Percentiles rank a stretch among this genome's conserved stretches.
Evolutionary conservation across 2,113 vertebrate species (phyloP).

Genomic region (Capreolus pygargus): DNA sequence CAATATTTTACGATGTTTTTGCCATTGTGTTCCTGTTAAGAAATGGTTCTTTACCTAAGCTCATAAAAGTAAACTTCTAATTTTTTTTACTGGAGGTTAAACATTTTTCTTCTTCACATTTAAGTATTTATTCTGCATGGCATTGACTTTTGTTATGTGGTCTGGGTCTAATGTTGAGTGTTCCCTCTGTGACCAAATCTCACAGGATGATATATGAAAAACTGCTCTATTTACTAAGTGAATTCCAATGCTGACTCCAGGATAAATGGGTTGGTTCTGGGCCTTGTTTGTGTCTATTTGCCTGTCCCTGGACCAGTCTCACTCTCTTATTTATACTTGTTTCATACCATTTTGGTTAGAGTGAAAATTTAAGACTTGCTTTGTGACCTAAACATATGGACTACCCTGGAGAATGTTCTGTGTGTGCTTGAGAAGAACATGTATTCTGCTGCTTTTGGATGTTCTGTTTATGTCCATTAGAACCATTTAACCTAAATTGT

Average conservation of each 20-base stretch:
- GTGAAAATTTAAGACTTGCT: neutral
- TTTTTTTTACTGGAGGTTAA: neutral
- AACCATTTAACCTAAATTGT: neutral
- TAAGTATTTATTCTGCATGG: neutral
- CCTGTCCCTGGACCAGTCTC: neutral
- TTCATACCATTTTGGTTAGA: neutral
- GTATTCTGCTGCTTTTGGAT: neutral
- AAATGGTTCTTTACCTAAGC: neutral
- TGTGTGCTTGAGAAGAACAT: neutral
- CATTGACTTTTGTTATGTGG: neutral
- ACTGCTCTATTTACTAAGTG: neutral
- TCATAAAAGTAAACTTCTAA: neutral
- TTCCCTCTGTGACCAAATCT: neutral
- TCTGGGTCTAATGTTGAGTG: neutral
- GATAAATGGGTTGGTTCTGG: neutral
- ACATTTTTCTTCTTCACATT: neutral
- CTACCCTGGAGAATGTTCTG: neutral
- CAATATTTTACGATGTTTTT: neutral
- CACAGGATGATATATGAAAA: neutral
- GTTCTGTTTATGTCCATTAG: neutral
- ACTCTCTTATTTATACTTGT: neutral
- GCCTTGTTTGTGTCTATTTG: neutral
- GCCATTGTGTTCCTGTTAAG: neutral
- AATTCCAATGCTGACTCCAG: neutral
- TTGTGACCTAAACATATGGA: neutral